Conservation (phyloP, 2,113 vertebrate genomes). For the Apteryx owenii region DNA sequence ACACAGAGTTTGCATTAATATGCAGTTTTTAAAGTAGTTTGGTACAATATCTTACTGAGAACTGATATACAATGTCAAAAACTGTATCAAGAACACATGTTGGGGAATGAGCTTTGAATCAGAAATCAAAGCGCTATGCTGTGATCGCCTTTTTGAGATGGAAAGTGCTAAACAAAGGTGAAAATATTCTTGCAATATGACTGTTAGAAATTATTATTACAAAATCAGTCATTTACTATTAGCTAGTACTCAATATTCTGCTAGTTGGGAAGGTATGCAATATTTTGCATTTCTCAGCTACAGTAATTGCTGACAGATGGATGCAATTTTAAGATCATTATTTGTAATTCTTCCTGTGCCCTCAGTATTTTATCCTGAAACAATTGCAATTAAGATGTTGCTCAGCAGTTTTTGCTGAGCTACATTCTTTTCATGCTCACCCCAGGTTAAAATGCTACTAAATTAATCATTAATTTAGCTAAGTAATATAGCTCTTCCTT, state of each 20-base stretch:
- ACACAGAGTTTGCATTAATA: background rate
- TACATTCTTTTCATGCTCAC: background rate
- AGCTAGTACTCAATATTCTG: background rate
- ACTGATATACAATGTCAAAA: background rate
- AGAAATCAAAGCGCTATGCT: background rate
- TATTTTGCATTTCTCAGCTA: background rate
- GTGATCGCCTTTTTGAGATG: background rate
- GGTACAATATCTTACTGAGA: background rate
- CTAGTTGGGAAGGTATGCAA: background rate
- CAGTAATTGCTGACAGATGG: slow-evolving; percentile 47
- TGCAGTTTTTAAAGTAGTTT: background rate
- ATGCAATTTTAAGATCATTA: slow-evolving; percentile 39
- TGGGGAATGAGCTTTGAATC: background rate
- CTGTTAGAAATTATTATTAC: background rate
- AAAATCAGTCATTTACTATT: slow-evolving; percentile 12
- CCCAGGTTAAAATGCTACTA: background rate
- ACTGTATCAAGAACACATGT: background rate
- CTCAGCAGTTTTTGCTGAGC: slow-evolving; percentile 20
- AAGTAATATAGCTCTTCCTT: background rate
- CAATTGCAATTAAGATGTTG: slow-evolving; percentile 46
- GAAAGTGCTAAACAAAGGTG: background rate
- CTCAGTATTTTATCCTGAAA: slow-evolving; percentile 35
- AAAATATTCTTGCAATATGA: background rate
- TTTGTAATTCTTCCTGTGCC: slow-evolving; percentile 30
- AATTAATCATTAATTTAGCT: slow-evolving; percentile 22